A percentile compares a stretch with the other conserved stretches of the same genome.
Evolutionary conservation across 2,888 invertebrate genomes (phyloP).

Genomic region (Biston stratarius): DNA sequence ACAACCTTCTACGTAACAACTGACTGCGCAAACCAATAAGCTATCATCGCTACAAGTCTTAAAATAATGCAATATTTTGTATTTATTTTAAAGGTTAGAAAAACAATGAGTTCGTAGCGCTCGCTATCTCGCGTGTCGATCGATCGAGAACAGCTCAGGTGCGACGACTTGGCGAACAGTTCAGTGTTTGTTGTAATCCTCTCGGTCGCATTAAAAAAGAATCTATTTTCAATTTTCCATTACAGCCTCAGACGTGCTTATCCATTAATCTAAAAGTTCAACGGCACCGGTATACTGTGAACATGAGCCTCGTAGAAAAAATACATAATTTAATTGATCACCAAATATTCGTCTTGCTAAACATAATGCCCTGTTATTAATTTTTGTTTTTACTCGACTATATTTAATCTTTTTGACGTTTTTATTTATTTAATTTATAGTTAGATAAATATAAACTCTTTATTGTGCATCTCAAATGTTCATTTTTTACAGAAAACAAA

Average conservation of each 20-base stretch:
- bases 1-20: no score
- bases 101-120: not conserved
- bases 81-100: not conserved
- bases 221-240: slow-evolving; percentile 22
- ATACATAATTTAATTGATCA: not conserved
- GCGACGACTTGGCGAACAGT: not conserved
- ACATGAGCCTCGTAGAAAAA: slow-evolving; percentile 19
- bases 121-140: not conserved
- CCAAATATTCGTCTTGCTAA: no score
- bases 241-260: slow-evolving; percentile 26
- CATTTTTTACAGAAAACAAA: no score
- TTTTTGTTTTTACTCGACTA: no score
- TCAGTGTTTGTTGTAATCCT: slow-evolving; percentile 1
- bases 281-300: slow-evolving; percentile 7
- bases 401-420: no score
- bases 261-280: slow-evolving; percentile 29
- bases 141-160: not conserved
- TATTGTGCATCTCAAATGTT: no score
- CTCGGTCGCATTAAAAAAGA: slow-evolving; percentile 8
- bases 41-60: no score
- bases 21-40: no score
- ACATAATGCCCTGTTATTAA: no score
- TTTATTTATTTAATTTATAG: no score
- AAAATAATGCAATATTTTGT: not conserved
- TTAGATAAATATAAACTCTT: no score